Percentiles rank a stretch among this genome's conserved stretches.
Evolutionary conservation across 2,113 vertebrate genomes (phyloP).

Genomic region (Ailurus styani): DNA sequence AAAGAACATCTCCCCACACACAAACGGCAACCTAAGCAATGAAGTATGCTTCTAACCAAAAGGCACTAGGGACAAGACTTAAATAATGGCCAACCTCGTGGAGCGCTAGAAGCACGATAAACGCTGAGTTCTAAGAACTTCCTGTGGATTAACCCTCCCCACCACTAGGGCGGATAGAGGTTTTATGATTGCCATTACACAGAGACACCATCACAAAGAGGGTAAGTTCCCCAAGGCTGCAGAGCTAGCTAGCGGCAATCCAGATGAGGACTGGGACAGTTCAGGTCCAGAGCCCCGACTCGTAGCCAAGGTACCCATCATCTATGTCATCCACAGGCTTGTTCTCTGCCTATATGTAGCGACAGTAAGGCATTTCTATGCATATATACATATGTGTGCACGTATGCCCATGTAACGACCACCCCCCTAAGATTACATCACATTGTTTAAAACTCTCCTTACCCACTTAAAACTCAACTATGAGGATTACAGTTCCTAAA

Average conservation of each 20-base stretch:
- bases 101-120: no score
- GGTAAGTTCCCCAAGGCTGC: background rate
- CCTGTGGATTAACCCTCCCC: background rate
- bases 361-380: background rate
- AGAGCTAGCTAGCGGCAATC: background rate
- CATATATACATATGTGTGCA: no score
- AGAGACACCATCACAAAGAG: background rate
- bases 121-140: background rate
- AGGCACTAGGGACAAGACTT: background rate
- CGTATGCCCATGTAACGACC: no score
- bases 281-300: background rate
- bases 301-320: background rate
- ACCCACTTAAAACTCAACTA: background rate
- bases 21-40: conserved; percentile 70
- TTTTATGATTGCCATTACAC: background rate
- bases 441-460: conserved; percentile 9
- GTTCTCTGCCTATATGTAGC: background rate
- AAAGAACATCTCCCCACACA: conserved; percentile 77
- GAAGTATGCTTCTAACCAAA: background rate
- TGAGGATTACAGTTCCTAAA: background rate
- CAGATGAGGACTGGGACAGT: background rate
- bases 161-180: background rate
- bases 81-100: background rate
- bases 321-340: background rate
- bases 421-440: background rate